These are phyloP conservation scores for Lasiurus cinereus DNA, from an alignment of 2,113 vertebrate species.

Conservation along the genomic window DNA sequence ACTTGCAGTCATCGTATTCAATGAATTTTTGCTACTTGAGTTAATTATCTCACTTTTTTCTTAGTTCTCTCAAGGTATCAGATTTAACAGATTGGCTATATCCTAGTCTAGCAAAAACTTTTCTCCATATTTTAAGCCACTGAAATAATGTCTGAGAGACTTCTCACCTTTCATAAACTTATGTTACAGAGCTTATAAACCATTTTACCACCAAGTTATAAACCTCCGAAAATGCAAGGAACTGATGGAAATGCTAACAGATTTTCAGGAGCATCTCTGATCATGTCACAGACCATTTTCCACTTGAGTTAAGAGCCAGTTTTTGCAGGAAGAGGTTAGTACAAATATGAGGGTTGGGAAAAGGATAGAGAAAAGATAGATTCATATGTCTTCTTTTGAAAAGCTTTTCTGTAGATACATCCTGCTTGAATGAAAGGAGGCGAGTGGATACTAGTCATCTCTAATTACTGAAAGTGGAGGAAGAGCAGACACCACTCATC, in stretches of 20 bases:
- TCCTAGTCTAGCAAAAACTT: not conserved
- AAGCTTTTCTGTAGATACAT: slow-evolving; percentile 36
- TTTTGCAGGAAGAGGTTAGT: not conserved
- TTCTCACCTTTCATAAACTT: not conserved
- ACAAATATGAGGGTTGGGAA: not conserved
- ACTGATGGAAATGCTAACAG: not conserved
- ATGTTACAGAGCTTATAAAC: not conserved
- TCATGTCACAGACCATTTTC: not conserved
- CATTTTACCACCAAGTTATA: not conserved
- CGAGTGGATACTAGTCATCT: not conserved
- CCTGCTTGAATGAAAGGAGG: not conserved
- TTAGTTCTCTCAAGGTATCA: not conserved
- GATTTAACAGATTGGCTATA: not conserved
- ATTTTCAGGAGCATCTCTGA: not conserved
- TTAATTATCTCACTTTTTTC: not conserved
- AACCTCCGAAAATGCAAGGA: slow-evolving; percentile 16
- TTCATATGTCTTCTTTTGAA: not conserved
- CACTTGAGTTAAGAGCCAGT: not conserved
- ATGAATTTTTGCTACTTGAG: not conserved
- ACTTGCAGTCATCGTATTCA: not conserved
- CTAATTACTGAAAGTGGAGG: not conserved
- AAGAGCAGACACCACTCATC: not conserved
- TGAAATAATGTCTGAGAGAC: not conserved
- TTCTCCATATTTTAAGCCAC: not conserved
- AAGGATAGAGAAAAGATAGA: not conserved